Conservation (phyloP, 2,113 vertebrate genomes). For the Meriones unguiculatus region DNA sequence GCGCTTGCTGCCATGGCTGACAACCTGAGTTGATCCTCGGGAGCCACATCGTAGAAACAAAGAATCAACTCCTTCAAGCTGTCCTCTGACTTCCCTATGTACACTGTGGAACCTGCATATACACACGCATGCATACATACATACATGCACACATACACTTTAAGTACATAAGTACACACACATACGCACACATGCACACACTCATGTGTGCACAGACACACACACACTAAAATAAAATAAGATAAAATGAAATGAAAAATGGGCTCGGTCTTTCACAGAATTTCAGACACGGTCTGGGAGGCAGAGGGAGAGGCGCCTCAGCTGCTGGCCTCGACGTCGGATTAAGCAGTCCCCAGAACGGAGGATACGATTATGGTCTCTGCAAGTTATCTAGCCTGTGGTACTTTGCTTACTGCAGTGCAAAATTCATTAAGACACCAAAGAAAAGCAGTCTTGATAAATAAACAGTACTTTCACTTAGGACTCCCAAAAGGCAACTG, state of each 20-base stretch:
- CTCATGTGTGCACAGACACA: background rate
- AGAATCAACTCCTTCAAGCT: background rate
- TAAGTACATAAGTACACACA: background rate
- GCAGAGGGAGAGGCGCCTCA: background rate
- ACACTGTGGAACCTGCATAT: background rate
- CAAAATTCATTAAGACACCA: background rate
- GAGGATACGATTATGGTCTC: background rate
- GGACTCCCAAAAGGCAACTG: background rate
- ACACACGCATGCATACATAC: background rate
- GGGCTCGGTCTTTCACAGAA: background rate
- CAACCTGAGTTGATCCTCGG: background rate
- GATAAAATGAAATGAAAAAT: background rate
- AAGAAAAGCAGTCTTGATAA: constrained; percentile 28
- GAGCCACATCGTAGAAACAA: background rate
- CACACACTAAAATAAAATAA: background rate
- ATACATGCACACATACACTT: background rate
- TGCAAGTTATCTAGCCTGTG: background rate
- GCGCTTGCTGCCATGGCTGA: background rate
- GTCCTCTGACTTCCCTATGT: background rate
- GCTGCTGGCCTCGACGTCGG: background rate
- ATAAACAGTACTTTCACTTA: background rate
- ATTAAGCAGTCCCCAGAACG: background rate
- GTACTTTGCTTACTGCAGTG: background rate
- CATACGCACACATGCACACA: background rate
- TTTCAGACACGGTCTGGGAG: background rate